Conservation (phyloP, 2,888 invertebrate species). For the Lagria hirta region DNA sequence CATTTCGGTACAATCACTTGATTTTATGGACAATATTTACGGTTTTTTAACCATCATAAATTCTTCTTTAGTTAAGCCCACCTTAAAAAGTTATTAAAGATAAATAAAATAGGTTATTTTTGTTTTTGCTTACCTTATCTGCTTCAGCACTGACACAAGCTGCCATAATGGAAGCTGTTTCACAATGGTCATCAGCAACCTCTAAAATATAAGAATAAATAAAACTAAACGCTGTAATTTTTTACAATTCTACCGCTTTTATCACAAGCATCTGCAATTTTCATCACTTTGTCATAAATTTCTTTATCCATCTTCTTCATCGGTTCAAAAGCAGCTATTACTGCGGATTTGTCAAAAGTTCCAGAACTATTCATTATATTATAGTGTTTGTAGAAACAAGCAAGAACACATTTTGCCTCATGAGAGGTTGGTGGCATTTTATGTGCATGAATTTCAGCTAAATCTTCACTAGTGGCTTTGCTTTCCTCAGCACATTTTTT, state of each 20-base stretch:
- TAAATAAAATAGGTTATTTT: neutral
- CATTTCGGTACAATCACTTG: too few relatives aligned
- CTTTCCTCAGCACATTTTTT: conserved; percentile 35
- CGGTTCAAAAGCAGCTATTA: conserved; percentile 22
- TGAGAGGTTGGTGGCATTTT: conserved; percentile 34
- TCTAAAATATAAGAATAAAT: neutral
- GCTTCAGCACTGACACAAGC: conserved; percentile 4
- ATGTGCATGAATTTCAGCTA: conserved; percentile 44
- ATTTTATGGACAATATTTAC: too few relatives aligned
- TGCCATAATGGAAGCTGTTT: conserved; percentile 2
- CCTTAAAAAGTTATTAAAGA: neutral
- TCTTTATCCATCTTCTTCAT: conserved; percentile 31
- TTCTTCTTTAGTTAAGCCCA: conserved; percentile 2
- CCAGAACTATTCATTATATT: conserved; percentile 38
- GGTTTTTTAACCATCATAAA: conserved; percentile 2
- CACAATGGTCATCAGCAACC: conserved; percentile 8
- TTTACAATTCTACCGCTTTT: conserved; percentile 4
- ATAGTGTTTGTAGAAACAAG: conserved; percentile 48
- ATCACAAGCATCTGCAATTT: conserved; percentile 18
- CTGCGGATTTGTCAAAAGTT: conserved; percentile 24
- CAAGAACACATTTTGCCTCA: conserved; percentile 48
- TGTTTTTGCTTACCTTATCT: neutral
- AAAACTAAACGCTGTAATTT: too few relatives aligned
- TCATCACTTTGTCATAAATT: conserved; percentile 25
- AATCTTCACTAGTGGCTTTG: conserved; percentile 37